Evolutionary conservation across 2,888 invertebrate genomes (phyloP).

Genomic region (Hyppa rectilinea): DNA sequence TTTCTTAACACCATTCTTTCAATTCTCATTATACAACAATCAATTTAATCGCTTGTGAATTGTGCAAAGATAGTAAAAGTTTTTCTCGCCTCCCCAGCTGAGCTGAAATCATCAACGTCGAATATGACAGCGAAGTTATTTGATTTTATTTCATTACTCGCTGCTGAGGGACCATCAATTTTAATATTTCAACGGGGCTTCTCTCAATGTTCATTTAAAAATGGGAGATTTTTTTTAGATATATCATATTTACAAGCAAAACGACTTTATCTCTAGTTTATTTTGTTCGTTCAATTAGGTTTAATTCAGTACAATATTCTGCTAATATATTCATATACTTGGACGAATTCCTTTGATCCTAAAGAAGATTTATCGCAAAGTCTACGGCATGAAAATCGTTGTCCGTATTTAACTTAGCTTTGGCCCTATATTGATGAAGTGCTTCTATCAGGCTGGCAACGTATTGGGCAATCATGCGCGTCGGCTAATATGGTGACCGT

Average conservation of each 20-base stretch:
- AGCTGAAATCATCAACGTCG: slow-evolving; percentile 7
- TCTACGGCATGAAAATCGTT: slow-evolving; percentile 18
- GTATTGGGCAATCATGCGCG: slow-evolving; percentile 47
- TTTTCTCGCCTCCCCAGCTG: slow-evolving; percentile 13
- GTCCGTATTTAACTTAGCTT: slow-evolving; percentile 10
- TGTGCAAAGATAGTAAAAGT: slow-evolving; percentile 28
- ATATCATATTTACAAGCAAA: slow-evolving; percentile 11
- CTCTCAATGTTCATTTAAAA: slow-evolving; percentile 14
- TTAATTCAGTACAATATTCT: slow-evolving; percentile 45
- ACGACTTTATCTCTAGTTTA: slow-evolving; percentile 12
- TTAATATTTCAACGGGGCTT: slow-evolving; percentile 16
- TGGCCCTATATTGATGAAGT: slow-evolving; percentile 41
- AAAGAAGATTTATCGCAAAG: slow-evolving; percentile 49
- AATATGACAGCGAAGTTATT: slow-evolving; percentile 28
- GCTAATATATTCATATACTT: slow-evolving; percentile 26
- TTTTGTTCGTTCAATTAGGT: slow-evolving; percentile 43
- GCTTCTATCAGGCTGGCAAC: slow-evolving; percentile 38
- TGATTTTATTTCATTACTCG: slow-evolving; percentile 30
- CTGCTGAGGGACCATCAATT: slow-evolving; percentile 26
- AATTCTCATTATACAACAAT: slow-evolving; percentile 14
- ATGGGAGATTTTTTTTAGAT: slow-evolving; percentile 8
- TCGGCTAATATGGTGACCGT: slow-evolving; percentile 39
- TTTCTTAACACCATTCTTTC: not conserved
- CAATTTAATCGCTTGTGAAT: slow-evolving; percentile 28
- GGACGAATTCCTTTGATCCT: slow-evolving; percentile 41